phyloP scores from a whole-genome alignment of 2,113 vertebrate species.

The Poeciliopsis retropinna region DNA sequence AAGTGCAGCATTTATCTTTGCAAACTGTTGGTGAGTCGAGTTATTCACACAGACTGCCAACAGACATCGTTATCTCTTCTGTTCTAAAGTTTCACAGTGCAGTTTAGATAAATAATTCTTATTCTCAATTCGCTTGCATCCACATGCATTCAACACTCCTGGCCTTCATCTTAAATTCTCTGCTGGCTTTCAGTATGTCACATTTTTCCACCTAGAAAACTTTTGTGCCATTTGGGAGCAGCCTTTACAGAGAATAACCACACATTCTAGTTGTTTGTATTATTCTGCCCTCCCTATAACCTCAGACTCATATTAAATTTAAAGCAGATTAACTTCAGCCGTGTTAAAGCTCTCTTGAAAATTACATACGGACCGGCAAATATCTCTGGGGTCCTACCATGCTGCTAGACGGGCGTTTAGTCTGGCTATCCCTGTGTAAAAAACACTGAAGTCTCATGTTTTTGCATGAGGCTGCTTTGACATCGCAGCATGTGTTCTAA shows the following conservation, averaged over 20 bases:
- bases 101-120: neutral
- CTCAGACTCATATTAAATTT: conserved; percentile 30
- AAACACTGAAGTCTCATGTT: neutral
- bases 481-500: neutral
- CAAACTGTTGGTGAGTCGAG: neutral
- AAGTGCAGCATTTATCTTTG: neutral
- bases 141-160: neutral
- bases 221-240: conserved; percentile 13
- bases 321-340: conserved; percentile 24
- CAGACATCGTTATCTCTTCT: neutral
- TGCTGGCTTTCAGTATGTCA: conserved; percentile 1
- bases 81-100: too few species aligned
- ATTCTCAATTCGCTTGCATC: neutral
- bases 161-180: neutral
- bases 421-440: neutral
- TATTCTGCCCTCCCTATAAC: conserved; percentile 8
- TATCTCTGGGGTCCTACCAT: conserved; percentile 14
- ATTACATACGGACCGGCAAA: conserved; percentile 16
- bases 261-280: neutral
- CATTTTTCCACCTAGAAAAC: neutral
- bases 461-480: neutral
- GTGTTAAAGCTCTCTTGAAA: conserved; percentile 20
- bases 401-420: neutral
- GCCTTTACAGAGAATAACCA: neutral
- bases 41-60: neutral